Evolutionary conservation across 2,797 vertebrate genomes (phyloP), one percentile per base, ranked within the genome.

Genomic region (Arnoldichthys spilopterus): DNA sequence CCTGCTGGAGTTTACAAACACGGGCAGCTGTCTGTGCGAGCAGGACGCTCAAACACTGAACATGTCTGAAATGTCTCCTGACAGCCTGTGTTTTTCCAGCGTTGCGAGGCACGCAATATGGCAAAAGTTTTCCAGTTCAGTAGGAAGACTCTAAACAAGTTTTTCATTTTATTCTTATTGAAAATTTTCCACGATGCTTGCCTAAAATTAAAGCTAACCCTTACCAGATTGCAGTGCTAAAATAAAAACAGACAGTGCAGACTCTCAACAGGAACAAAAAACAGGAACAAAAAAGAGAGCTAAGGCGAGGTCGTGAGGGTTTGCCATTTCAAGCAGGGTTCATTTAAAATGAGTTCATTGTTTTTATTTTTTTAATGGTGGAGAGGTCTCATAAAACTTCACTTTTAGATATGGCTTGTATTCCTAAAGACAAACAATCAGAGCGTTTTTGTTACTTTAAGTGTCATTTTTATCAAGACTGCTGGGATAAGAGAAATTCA

Each of bases 1-100:
- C 51, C 69, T 54, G 69, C 69, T 72, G 43, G 64, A 72, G 69
- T 72, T 72, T 72, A 72, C 69, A 72, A 72, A 72, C 51, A 72
- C 1, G 18, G 49, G 32, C 51, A 34, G 32, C 69, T 56, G 51
- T 56, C 26, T 72, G n/a, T 3, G 30, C n/a, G 13, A 56, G 51
- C 51, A 54, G 51, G 51, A 72, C 32, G 32, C 69, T 72, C 69
- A 56, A 53, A 45, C 51, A 40, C 69, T 71, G 47, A 54, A 71
- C 51, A 56, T 72, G 51, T 56, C 51, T 56, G 34, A 56, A 53
- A 56, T 37, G 32, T 72, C 30, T 72, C 32, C 69, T 72, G 69
- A 72, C 51, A 72, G 69, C 20, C 51, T 56, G 51, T 56, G 51
- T 53, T 56, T 56, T 56, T 72, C 69, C 69, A 72, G 69, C 67